phyloP scores from a whole-genome alignment of 2,113 vertebrate genomes.

The Okapia johnstoni region DNA sequence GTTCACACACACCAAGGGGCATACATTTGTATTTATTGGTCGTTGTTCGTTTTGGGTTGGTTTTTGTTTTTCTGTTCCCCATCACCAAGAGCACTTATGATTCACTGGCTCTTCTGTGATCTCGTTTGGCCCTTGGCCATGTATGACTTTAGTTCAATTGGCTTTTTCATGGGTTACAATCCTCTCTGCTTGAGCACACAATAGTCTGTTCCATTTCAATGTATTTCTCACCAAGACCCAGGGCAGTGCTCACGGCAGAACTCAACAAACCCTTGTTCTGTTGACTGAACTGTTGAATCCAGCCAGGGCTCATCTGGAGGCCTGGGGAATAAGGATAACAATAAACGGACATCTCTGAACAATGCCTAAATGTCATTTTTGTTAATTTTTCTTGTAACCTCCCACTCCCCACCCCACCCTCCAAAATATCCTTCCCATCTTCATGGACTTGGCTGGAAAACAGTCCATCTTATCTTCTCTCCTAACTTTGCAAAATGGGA shows the following conservation, averaged over 20 bases:
- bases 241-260: not conserved
- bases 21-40: not conserved
- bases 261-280: not conserved
- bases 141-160: not conserved
- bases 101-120: not conserved
- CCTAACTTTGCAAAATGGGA: not conserved
- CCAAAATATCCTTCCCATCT: not conserved
- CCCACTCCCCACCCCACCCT: accelerated
- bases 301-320: not conserved
- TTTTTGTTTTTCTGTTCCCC: not conserved
- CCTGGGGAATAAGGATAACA: too few species aligned
- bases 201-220: not conserved
- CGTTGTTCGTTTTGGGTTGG: accelerated
- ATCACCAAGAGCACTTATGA: not conserved
- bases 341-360: not conserved
- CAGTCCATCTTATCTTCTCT: not conserved
- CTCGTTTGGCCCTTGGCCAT: not conserved
- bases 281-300: not conserved
- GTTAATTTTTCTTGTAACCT: not conserved
- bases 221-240: not conserved
- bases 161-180: not conserved
- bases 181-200: not conserved
- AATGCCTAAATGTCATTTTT: not conserved
- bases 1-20: not conserved
- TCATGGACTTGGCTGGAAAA: not conserved